A percentile compares a stretch with the other conserved stretches of the same genome.
phyloP scores from a whole-genome alignment of 2,888 invertebrate species.

The Molorchus minor region DNA sequence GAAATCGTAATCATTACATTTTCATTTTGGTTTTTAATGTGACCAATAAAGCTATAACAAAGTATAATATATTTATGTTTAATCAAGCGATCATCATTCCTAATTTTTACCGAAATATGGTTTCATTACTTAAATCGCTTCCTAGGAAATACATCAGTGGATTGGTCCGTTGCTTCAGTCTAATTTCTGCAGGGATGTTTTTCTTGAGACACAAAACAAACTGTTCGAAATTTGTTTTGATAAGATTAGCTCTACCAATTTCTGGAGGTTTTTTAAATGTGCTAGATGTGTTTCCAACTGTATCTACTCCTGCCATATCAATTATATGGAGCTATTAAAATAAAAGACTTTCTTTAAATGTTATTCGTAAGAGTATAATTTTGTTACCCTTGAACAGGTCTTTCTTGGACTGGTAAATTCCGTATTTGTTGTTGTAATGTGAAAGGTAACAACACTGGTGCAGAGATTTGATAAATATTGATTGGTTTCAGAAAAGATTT shows the following conservation, averaged over 20 bases:
- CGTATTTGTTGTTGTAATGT: conserved; percentile 50
- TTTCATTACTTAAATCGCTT: conserved; percentile 53
- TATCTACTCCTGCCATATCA: conserved; percentile 62
- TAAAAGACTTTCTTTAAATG: background rate
- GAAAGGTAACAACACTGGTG: conserved; percentile 60
- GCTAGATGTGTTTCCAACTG: conserved; percentile 51
- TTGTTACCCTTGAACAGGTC: conserved; percentile 36
- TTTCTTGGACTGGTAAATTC: conserved; percentile 44
- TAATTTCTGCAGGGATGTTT: conserved; percentile 44
- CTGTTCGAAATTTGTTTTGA: conserved; percentile 60
- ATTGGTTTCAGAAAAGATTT: conserved; percentile 49
- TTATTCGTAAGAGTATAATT: conserved; percentile 5
- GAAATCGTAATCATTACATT: conserved; percentile 59
- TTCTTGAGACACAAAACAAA: conserved; percentile 51
- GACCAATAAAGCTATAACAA: conserved; percentile 59
- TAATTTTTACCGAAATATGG: conserved; percentile 56
- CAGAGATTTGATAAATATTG: conserved; percentile 57
- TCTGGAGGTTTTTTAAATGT: conserved; percentile 54
- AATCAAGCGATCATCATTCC: conserved; percentile 1
- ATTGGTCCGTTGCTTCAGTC: conserved; percentile 52
- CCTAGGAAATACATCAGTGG: conserved; percentile 60
- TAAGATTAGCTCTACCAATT: conserved; percentile 59
- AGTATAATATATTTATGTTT: conserved; percentile 13
- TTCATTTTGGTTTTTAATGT: conserved; percentile 55
- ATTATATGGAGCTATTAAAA: conserved; percentile 61